Conservation (phyloP, 2,888 invertebrate species). For the Hartigia nigra region DNA sequence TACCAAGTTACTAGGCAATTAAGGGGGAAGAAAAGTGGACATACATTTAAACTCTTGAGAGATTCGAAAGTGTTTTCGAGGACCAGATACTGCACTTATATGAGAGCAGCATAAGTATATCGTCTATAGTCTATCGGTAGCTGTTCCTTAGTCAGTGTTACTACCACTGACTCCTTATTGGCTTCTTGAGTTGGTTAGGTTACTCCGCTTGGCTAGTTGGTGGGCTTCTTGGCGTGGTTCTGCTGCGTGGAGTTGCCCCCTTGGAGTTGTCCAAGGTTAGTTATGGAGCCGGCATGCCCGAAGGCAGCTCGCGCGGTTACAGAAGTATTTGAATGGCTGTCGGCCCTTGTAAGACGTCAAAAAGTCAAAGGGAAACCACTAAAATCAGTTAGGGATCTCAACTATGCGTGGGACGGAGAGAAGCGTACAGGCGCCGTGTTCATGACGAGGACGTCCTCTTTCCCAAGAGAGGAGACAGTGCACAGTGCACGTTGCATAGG, state of each 20-base stretch:
- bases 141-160: background rate
- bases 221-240: background rate
- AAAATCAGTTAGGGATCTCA: conserved; percentile 66
- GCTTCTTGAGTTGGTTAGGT: background rate
- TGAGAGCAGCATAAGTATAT: background rate
- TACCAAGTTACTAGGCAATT: background rate
- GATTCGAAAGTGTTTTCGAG: background rate
- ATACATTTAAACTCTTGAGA: background rate
- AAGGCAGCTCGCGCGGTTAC: conserved; percentile 52
- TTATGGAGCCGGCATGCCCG: conserved; percentile 54
- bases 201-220: background rate
- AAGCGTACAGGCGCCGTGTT: conserved; percentile 26
- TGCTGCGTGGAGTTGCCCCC: background rate
- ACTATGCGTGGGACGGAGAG: conserved; percentile 51
- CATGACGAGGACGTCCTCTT: conserved; percentile 20
- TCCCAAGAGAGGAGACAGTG: conserved; percentile 14
- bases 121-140: background rate
- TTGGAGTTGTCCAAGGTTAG: conserved; percentile 61
- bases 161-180: background rate
- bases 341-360: conserved; percentile 64
- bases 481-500: background rate
- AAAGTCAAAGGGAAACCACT: conserved; percentile 65
- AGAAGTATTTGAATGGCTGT: conserved; percentile 64
- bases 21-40: background rate
- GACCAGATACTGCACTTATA: background rate